These are phyloP conservation scores for Recurvirostra avosetta DNA, from an alignment of 2,113 vertebrate genomes.

Conservation along the genomic window DNA sequence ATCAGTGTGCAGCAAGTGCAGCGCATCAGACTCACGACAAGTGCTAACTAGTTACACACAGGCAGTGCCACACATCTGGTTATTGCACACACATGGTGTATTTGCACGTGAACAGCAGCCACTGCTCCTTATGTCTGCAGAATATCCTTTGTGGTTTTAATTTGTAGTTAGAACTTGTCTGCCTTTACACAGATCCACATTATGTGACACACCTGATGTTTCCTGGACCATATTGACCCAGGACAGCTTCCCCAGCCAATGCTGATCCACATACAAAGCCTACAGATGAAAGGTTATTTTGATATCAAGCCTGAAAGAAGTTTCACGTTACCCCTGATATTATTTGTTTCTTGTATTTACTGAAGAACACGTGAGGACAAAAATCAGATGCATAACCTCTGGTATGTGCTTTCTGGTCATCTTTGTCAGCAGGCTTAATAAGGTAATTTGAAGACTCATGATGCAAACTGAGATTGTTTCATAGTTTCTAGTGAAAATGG, in stretches of 20 bases:
- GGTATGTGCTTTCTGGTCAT: neutral
- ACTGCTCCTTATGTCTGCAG: neutral
- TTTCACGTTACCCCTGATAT: neutral
- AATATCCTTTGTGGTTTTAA: neutral
- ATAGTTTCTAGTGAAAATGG: neutral
- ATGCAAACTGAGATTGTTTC: neutral
- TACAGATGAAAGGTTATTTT: neutral
- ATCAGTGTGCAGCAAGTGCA: neutral
- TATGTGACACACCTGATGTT: neutral
- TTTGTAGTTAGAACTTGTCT: neutral
- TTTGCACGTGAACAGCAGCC: neutral
- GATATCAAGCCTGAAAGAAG: neutral
- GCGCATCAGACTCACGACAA: neutral
- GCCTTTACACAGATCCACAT: neutral
- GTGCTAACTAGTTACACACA: fast-evolving
- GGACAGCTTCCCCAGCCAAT: neutral
- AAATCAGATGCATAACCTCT: neutral
- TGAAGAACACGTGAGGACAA: neutral
- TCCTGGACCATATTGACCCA: neutral
- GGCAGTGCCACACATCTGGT: neutral
- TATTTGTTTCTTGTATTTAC: neutral
- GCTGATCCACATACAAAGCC: neutral
- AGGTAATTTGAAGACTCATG: neutral
- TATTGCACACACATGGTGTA: neutral
- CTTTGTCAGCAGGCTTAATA: neutral